Percentiles rank a stretch among this genome's conserved stretches.
Conservation (phyloP, 1,140 invertebrate species). For the Zophobas atratus region DNA sequence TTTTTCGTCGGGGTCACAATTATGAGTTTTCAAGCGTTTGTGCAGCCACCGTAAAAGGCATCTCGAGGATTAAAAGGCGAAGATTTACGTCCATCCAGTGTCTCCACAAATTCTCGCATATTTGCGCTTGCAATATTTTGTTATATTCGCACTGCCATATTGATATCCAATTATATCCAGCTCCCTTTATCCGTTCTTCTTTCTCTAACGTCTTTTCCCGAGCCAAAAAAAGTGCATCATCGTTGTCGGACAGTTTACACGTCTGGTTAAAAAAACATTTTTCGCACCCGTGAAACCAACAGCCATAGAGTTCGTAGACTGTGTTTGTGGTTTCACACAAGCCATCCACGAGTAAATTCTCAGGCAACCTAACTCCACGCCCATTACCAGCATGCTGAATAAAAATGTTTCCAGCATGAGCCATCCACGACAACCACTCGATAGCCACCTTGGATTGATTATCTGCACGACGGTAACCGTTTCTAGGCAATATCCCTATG, state of each 20-base stretch:
- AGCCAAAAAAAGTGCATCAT: not conserved
- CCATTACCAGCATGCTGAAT: conserved; percentile 5
- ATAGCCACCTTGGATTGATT: conserved; percentile 2
- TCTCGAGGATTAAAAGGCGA: not conserved
- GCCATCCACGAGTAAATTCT: conserved; percentile 10
- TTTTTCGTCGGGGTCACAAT: conserved; percentile 55
- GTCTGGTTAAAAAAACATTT: conserved; percentile 29
- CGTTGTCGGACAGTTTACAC: not conserved
- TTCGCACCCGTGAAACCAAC: conserved; percentile 18
- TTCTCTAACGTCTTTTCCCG: conserved; percentile 4
- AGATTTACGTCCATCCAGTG: too few species aligned
- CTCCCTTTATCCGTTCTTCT: conserved; percentile 4
- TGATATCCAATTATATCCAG: not conserved
- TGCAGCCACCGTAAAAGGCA: conserved; percentile 46
- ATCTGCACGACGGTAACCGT: not conserved
- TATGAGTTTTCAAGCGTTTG: conserved; percentile 29
- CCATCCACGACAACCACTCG: not conserved
- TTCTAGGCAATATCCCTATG: too few species aligned
- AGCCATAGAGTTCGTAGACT: conserved; percentile 23
- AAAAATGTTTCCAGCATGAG: not conserved
- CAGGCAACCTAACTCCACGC: conserved; percentile 6
- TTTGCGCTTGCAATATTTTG: not conserved
- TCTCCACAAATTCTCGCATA: not conserved
- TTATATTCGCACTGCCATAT: conserved; percentile 18
- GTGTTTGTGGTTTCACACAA: conserved; percentile 23